Conservation (phyloP, 2,797 vertebrate species). For the Pteronotus mesoamericanus region DNA sequence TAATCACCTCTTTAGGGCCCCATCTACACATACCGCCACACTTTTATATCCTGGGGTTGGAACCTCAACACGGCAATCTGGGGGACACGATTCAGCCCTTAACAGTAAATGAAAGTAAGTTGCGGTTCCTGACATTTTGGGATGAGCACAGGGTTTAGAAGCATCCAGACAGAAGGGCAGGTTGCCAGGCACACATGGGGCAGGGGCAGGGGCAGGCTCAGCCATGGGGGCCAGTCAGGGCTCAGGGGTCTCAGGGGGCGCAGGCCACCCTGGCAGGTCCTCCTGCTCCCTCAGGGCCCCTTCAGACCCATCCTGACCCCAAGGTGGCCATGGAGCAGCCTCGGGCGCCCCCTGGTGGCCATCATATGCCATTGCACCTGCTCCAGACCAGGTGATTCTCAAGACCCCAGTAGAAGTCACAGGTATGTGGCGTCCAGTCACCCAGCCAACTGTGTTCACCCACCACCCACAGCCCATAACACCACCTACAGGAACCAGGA, state of each 20-base stretch:
- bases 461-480: no score
- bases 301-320: no score
- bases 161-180: not conserved
- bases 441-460: not conserved
- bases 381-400: not conserved
- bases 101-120: not conserved
- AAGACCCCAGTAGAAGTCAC: not conserved
- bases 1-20: no score
- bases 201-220: not conserved
- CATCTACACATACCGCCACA: not conserved
- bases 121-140: not conserved
- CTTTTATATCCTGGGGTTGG: not conserved
- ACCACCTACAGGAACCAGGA: not conserved
- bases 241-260: no score
- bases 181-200: not conserved
- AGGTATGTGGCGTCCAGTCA: not conserved
- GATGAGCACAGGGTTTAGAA: not conserved
- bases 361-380: not conserved
- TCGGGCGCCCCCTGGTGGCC: not conserved
- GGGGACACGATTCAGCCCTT: not conserved
- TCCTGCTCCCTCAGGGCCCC: rapidly evolving
- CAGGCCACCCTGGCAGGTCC: not conserved
- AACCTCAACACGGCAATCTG: not conserved
- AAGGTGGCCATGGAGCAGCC: not conserved
- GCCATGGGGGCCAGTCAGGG: not conserved